Conservation (phyloP, 2,113 vertebrate species). For the Anhinga anhinga region DNA sequence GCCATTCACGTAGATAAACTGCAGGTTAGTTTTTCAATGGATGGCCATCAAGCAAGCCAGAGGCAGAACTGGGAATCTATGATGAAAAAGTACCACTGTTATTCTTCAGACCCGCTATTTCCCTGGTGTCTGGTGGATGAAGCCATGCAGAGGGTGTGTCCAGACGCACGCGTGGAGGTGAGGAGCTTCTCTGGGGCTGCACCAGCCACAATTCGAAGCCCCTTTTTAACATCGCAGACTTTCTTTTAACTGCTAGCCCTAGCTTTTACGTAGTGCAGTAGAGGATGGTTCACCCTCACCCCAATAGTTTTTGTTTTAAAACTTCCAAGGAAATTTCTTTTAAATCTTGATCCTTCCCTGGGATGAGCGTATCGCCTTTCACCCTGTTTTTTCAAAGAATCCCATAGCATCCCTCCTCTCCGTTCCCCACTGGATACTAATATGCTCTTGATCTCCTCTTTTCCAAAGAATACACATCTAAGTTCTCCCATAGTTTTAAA, state of each 20-base stretch:
- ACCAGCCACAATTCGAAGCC: not conserved
- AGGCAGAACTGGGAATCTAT: not conserved
- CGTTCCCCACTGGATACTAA: not conserved
- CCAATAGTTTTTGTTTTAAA: not conserved
- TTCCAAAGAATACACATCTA: not conserved
- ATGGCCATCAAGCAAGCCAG: not conserved
- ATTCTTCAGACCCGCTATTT: not conserved
- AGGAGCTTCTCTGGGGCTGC: not conserved
- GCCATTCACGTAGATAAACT: not conserved
- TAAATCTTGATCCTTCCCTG: not conserved
- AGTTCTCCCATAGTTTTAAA: conserved; percentile 2
- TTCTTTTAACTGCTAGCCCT: not conserved
- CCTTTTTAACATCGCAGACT: not conserved
- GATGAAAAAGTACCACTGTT: not conserved
- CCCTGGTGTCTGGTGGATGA: not conserved
- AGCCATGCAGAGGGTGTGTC: not conserved
- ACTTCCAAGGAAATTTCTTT: not conserved
- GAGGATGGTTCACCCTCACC: not conserved
- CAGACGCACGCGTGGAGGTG: accelerated
- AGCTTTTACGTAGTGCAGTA: not conserved
- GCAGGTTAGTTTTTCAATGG: not conserved
- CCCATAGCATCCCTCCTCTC: not conserved
- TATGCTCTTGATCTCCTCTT: not conserved
- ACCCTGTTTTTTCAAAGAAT: not conserved
- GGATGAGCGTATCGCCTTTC: not conserved